These are phyloP conservation scores for Odontocerum albicorne DNA, from an alignment of 2,888 invertebrate species.

Conservation along the genomic window DNA sequence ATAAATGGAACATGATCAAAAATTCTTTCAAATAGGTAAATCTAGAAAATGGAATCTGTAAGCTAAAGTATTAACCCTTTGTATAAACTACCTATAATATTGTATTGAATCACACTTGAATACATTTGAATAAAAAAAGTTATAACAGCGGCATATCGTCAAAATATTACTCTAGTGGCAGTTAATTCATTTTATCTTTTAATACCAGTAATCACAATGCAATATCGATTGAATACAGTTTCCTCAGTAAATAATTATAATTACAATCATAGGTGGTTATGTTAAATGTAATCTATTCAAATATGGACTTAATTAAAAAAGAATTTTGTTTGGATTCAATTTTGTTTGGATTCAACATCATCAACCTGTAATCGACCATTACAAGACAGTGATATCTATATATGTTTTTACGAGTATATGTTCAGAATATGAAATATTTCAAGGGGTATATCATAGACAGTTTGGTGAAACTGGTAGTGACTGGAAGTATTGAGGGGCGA, in stretches of 20 bases:
- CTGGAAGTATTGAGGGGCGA: no score
- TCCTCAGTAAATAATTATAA: slow-evolving; percentile 10
- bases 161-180: slow-evolving; percentile 35
- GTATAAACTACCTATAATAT: slow-evolving; percentile 5
- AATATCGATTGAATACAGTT: slow-evolving; percentile 25
- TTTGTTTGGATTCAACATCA: no score
- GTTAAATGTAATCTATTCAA: slow-evolving; percentile 20
- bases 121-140: slow-evolving; percentile 14
- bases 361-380: no score
- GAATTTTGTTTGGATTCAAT: no score
- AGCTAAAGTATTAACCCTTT: slow-evolving; percentile 6
- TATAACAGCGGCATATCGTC: slow-evolving; percentile 22
- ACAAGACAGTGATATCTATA: no score
- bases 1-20: no score
- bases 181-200: slow-evolving; percentile 33
- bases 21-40: no score
- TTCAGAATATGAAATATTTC: no score
- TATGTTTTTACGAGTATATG: no score
- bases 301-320: slow-evolving; percentile 28
- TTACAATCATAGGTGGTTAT: slow-evolving; percentile 20
- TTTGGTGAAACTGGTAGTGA: no score
- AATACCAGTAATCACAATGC: slow-evolving; percentile 30
- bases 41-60: not conserved
- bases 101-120: slow-evolving; percentile 25
- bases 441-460: no score